These are phyloP conservation scores for Synergus itoensis DNA, from an alignment of 2,888 invertebrate genomes.

Conservation along the genomic window DNA sequence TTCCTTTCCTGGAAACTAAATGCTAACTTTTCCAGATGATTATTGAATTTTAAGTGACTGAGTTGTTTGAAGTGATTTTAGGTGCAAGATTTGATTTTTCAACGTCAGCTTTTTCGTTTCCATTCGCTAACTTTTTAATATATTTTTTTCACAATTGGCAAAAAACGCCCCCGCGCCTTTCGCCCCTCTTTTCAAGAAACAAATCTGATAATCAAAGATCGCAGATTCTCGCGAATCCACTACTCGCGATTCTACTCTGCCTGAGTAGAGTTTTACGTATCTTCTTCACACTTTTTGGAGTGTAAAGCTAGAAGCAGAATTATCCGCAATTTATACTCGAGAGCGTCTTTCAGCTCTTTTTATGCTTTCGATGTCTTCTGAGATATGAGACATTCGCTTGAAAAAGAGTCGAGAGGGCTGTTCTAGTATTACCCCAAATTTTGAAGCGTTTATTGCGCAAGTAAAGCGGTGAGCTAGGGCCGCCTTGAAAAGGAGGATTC, in stretches of 20 bases:
- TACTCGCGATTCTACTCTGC: conserved; percentile 17
- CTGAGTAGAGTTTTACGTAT: conserved; percentile 34
- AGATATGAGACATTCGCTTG: conserved; percentile 67
- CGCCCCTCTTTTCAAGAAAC: neutral
- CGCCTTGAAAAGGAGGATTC: conserved; percentile 56
- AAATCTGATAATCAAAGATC: conserved; percentile 15
- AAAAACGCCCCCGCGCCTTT: neutral
- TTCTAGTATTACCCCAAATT: conserved; percentile 71
- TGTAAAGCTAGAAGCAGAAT: conserved; percentile 18
- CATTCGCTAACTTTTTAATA: conserved; percentile 11
- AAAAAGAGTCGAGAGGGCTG: conserved; percentile 69
- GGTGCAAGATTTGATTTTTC: conserved; percentile 10
- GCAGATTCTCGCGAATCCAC: neutral
- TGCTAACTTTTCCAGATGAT: neutral
- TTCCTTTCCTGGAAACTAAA: conserved; percentile 15
- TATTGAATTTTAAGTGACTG: neutral
- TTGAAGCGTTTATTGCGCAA: conserved; percentile 73
- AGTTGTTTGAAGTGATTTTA: neutral
- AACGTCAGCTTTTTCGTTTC: conserved; percentile 6
- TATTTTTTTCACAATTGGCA: conserved; percentile 6
- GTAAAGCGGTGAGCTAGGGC: conserved; percentile 67
- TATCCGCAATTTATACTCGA: conserved; percentile 30
- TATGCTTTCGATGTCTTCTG: conserved; percentile 69
- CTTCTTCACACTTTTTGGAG: neutral
- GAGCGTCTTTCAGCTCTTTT: conserved; percentile 67